These are phyloP conservation scores for Artibeus jamaicensis DNA, from an alignment of 2,797 vertebrate species.

Conservation along the genomic window DNA sequence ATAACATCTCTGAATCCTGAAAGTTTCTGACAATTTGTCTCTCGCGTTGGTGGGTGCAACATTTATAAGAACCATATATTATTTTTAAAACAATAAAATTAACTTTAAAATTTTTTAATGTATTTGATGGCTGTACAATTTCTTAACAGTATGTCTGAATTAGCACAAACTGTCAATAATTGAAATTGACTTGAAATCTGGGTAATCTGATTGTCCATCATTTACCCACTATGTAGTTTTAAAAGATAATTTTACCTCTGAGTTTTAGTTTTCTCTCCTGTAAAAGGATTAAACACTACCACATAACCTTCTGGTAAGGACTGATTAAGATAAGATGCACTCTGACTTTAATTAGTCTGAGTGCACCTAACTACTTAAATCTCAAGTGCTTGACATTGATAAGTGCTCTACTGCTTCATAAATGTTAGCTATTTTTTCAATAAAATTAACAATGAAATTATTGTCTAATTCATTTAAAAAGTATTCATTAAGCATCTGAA, in stretches of 20 bases:
- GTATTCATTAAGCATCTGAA: not conserved
- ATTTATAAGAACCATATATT: not conserved
- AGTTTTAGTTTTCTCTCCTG: not conserved
- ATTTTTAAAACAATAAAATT: not conserved
- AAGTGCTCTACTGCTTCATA: not conserved
- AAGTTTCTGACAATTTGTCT: too few species aligned
- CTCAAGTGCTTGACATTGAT: not conserved
- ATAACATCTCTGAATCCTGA: too few species aligned
- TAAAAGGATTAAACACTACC: not conserved
- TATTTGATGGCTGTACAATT: not conserved
- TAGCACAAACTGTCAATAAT: not conserved
- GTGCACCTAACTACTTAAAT: not conserved
- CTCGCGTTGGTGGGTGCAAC: too few species aligned
- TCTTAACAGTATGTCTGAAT: not conserved
- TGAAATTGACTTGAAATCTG: not conserved
- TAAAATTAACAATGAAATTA: not conserved
- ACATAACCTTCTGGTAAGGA: not conserved
- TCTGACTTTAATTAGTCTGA: not conserved
- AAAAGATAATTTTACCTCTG: not conserved
- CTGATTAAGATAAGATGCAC: not conserved
- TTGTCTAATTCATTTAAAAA: constrained; percentile 20
- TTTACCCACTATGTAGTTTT: not conserved
- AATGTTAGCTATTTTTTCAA: not conserved
- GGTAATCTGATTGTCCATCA: not conserved
- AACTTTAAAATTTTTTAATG: not conserved